Conservation (phyloP, 2,888 invertebrate species). For the Eupithecia vulgata region DNA sequence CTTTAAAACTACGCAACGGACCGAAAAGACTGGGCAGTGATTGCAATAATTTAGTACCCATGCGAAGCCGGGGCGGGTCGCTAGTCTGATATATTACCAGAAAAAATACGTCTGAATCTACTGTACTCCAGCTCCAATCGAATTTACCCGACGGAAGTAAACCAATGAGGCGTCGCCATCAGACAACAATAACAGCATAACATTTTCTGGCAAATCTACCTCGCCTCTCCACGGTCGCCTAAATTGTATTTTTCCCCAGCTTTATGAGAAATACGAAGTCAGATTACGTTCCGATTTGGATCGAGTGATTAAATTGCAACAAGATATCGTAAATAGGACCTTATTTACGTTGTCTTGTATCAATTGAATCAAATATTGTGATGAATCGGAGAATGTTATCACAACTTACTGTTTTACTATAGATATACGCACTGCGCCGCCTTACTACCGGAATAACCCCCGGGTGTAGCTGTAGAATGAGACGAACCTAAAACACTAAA, state of each 20-base stretch:
- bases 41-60: no score
- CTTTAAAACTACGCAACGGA: no score
- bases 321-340: neutral
- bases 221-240: constrained; percentile 32
- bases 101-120: neutral
- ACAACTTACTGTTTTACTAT: no score
- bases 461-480: no score
- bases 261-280: constrained; percentile 5
- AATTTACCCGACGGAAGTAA: neutral
- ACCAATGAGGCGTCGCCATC: constrained; percentile 11
- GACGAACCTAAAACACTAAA: no score
- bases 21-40: no score
- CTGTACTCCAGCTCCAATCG: neutral
- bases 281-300: constrained; percentile 1
- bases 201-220: constrained; percentile 37
- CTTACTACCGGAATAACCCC: no score
- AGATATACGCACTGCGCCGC: no score
- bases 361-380: no score
- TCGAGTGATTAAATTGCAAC: neutral
- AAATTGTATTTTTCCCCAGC: constrained; percentile 33
- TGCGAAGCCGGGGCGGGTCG: no score
- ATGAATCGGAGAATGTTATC: no score
- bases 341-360: no score
- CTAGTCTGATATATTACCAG: neutral
- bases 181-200: constrained; percentile 31